Percentiles rank a stretch among this genome's conserved stretches.
These are phyloP conservation scores for Piscicola geometra DNA, from an alignment of 2,888 invertebrate species.

Conservation along the genomic window DNA sequence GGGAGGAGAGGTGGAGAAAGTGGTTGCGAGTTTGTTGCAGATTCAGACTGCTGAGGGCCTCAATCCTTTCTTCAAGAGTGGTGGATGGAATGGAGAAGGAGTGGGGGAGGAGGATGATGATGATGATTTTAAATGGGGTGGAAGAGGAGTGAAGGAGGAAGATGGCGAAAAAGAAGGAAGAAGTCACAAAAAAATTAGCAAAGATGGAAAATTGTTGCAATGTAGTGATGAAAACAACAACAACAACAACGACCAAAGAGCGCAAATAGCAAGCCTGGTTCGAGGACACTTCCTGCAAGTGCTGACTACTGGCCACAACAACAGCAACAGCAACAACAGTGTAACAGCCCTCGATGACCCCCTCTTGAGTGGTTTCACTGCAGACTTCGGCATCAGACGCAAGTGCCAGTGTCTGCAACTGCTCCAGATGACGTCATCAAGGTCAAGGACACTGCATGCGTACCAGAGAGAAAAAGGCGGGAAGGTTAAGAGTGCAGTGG, in stretches of 20 bases:
- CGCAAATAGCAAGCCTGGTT: no score
- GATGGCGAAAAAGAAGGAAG: background rate
- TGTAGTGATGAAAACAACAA: background rate
- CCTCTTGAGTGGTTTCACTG: background rate
- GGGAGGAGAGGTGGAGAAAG: slow-evolving; percentile 6
- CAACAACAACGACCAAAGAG: no score
- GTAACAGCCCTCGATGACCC: background rate
- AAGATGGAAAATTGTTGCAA: background rate
- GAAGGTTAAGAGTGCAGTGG: background rate
- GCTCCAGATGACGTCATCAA: background rate
- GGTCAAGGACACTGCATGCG: background rate
- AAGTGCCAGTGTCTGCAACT: background rate
- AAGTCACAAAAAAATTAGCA: slow-evolving; percentile 1
- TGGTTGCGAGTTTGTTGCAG: background rate
- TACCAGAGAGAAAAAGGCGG: background rate
- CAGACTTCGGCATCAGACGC: background rate
- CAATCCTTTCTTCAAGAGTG: background rate
- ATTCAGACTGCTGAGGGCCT: background rate
- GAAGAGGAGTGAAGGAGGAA: background rate
- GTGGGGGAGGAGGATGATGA: no score
- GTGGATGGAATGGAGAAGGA: background rate
- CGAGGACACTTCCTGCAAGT: background rate
- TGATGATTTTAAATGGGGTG: no score
- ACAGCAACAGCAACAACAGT: slow-evolving; percentile 13
- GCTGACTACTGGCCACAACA: background rate